Conservation (phyloP, 35 echinoderm and acorn worm species). For the Lytechinus pictus region DNA sequence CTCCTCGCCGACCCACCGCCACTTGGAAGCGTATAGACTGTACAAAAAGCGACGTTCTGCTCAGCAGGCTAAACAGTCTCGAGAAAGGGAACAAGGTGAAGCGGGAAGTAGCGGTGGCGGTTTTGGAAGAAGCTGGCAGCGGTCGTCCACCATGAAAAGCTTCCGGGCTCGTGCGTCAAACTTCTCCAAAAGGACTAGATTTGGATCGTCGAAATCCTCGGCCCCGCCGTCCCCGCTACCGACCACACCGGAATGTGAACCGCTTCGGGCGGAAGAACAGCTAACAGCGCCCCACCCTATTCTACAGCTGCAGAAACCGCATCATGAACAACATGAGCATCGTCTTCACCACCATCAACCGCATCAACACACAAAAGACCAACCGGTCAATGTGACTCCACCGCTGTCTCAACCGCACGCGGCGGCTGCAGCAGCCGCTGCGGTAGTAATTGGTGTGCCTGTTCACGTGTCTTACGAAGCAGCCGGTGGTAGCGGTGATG, state of each 20-base stretch:
- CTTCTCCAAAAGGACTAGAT: constrained; percentile 28
- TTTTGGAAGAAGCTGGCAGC: background rate
- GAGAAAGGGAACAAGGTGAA: background rate
- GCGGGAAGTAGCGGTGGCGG: background rate
- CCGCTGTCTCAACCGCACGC: constrained; percentile 14
- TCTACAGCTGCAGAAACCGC: background rate
- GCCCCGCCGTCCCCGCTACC: constrained; percentile 10
- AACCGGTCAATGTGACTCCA: background rate
- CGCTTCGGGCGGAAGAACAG: background rate
- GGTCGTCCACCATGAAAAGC: constrained; percentile 15
- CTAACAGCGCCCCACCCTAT: background rate
- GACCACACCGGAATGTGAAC: background rate
- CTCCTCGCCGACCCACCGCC: constrained; percentile 21
- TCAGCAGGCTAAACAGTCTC: background rate
- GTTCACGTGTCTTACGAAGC: constrained; percentile 38
- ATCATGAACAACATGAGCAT: background rate
- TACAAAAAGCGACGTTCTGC: background rate
- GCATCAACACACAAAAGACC: background rate
- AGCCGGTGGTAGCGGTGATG: constrained; percentile 25
- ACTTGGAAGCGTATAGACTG: constrained; percentile 37
- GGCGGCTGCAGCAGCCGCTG: background rate
- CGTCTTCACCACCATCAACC: background rate
- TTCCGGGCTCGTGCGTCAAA: constrained; percentile 31
- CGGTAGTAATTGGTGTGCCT: constrained; percentile 22
- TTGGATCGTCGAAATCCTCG: constrained; percentile 18